phyloP scores from a whole-genome alignment of 1,140 invertebrate genomes.

The Ips nitidus region DNA sequence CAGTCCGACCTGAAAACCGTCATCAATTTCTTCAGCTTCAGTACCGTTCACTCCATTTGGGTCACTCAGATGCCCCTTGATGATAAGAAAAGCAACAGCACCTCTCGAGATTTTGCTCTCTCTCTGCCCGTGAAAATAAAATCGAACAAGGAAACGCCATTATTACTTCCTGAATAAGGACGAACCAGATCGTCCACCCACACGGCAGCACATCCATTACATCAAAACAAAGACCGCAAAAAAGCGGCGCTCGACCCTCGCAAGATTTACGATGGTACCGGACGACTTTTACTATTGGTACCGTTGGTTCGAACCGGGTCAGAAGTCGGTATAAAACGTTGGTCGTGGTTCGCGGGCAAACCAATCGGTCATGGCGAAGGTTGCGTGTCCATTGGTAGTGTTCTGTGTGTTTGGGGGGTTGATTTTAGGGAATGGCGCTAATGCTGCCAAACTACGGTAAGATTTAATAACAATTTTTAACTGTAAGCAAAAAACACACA shows the following conservation, averaged over 20 bases:
- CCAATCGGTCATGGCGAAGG: conserved; percentile 29
- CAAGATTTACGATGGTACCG: conserved; percentile 27
- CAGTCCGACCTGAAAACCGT: not conserved
- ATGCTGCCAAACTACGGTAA: not conserved
- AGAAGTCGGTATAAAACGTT: conserved; percentile 31
- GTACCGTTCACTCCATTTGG: conserved; percentile 8
- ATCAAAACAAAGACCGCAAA: conserved; percentile 17
- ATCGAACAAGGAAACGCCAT: too few relatives aligned
- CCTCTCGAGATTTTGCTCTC: not conserved
- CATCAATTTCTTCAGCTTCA: conserved; percentile 8
- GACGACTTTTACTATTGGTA: conserved; percentile 33
- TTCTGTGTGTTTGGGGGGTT: not conserved
- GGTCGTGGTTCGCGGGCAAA: conserved; percentile 5
- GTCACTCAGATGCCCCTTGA: conserved; percentile 1
- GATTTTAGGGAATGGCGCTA: not conserved
- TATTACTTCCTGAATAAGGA: not conserved
- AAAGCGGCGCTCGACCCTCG: conserved; percentile 3
- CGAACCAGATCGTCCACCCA: not conserved
- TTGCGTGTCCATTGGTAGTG: conserved; percentile 11
- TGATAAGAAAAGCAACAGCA: conserved; percentile 1
- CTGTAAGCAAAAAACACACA: too few relatives aligned
- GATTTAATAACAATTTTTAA: not conserved
- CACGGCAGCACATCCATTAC: too few relatives aligned
- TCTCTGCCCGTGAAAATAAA: not conserved
- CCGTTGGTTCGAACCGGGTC: conserved; percentile 33